Evolutionary conservation across 1,140 invertebrate genomes (phyloP), one percentile per base, ranked within the genome.

Genomic region (Drosophila chauvacae): DNA sequence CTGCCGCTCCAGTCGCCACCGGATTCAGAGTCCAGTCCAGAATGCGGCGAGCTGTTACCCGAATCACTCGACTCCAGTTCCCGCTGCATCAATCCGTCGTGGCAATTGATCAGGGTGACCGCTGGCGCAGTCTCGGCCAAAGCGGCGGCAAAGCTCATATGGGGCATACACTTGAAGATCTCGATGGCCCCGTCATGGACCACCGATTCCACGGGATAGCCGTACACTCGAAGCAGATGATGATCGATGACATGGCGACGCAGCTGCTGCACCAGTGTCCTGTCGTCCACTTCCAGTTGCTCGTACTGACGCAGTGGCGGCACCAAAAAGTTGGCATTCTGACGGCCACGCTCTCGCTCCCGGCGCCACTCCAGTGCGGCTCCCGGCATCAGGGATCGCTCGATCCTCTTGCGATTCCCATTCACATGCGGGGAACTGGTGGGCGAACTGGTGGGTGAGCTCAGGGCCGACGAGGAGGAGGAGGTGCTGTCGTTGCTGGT

Each of bases 141-240:
- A 85, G 93, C 92, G 90, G 72, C 93, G 44, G 94, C 94, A 58
- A 86, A 66, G 9, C 47, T 61, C 72, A 91, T 80, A 68, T 83
- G 63, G 1, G 92, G 88, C 73, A 85, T 26, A 20, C 90, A 93
- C 58, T 95, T 94, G 81, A 94, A 95, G 42, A 96, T 94, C 41
- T 96, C 93, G 0, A 94, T 95, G 72, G 93, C 93, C 2, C 94
- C 94, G 3, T 95, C 94, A 39, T 94, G 94, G 2, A 94, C 90
- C 11, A 93, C 93, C 58, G 94, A 94, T 39, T 95, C 94, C 0
- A 96, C 88, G 0, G 97, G 97, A 90, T 95, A 98, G 0, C 96
- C 96, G 63, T 96, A 94, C 7, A 94, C 93, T 16, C 94, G 93
- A 62, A 97, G 93, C 58, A 96, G 94, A 35, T 95, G 94, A 3